These are phyloP conservation scores for Apodemus agrarius DNA, from an alignment of 2,797 vertebrate species.

Conservation along the genomic window DNA sequence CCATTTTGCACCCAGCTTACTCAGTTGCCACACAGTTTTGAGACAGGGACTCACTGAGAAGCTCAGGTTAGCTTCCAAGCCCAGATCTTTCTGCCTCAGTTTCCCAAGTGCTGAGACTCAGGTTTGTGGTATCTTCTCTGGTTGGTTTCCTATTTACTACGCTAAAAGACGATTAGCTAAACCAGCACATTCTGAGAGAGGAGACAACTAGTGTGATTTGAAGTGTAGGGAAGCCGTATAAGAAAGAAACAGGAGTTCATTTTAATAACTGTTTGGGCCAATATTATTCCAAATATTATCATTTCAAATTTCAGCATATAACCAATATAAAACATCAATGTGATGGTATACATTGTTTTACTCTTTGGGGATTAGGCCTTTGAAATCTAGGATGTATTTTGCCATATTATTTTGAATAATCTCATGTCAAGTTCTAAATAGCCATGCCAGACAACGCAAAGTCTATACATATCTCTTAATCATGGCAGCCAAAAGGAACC, in stretches of 20 bases:
- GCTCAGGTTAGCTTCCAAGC: not conserved
- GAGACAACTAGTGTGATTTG: not conserved
- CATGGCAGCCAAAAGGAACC: not conserved
- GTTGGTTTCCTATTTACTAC: not conserved
- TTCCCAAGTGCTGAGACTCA: not conserved
- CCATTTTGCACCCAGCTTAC: not conserved
- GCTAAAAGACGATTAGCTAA: not conserved
- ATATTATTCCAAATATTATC: not conserved
- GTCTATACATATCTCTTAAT: conserved; percentile 20
- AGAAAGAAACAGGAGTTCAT: conserved; percentile 14
- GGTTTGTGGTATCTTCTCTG: not conserved
- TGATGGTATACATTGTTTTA: not conserved
- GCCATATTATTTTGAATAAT: not conserved
- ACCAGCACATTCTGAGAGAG: not conserved
- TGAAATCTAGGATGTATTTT: conserved; percentile 4
- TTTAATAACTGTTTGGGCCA: conserved; percentile 21
- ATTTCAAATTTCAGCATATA: conserved; percentile 43
- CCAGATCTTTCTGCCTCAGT: not conserved
- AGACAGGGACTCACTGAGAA: not conserved
- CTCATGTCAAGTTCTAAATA: not conserved
- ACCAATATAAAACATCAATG: conserved; percentile 16
- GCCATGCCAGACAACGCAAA: not conserved
- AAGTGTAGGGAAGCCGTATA: not conserved
- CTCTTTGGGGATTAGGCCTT: not conserved
- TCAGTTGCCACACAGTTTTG: not conserved